Conservation (phyloP, 2,113 vertebrate species). For the Mormyrus iriodes region DNA sequence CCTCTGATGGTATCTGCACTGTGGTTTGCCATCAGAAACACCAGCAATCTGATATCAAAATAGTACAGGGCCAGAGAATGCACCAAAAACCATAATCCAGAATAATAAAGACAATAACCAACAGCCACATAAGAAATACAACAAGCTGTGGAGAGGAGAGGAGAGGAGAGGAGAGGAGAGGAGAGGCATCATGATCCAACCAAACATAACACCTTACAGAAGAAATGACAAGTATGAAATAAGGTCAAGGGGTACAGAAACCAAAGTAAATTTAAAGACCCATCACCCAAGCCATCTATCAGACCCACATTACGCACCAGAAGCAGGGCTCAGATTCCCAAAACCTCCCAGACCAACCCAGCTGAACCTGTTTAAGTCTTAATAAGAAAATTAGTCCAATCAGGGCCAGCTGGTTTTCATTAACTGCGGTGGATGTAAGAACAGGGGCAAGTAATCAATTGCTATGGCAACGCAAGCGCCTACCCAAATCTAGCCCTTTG, state of each 20-base stretch:
- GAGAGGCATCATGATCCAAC: neutral
- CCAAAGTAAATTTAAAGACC: neutral
- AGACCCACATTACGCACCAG: neutral
- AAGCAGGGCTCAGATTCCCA: neutral
- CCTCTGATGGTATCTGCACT: too few species aligned
- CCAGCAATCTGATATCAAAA: neutral
- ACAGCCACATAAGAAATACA: neutral
- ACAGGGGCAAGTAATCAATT: neutral
- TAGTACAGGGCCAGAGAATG: neutral
- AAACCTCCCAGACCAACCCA: neutral
- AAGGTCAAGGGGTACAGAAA: neutral
- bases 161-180: neutral
- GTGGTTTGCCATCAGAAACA: neutral
- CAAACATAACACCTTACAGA: neutral
- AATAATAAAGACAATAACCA: neutral
- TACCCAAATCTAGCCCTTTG: neutral
- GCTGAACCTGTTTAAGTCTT: neutral
- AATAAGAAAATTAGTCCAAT: neutral
- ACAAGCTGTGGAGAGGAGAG: neutral
- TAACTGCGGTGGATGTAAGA: neutral
- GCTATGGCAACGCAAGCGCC: neutral
- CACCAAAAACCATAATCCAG: neutral
- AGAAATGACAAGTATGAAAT: neutral
- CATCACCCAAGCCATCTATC: neutral
- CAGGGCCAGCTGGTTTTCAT: neutral